Evolutionary conservation across 2,797 vertebrate species (phyloP), one percentile per base, ranked within the genome.

Genomic region (Ficedula albicollis): DNA sequence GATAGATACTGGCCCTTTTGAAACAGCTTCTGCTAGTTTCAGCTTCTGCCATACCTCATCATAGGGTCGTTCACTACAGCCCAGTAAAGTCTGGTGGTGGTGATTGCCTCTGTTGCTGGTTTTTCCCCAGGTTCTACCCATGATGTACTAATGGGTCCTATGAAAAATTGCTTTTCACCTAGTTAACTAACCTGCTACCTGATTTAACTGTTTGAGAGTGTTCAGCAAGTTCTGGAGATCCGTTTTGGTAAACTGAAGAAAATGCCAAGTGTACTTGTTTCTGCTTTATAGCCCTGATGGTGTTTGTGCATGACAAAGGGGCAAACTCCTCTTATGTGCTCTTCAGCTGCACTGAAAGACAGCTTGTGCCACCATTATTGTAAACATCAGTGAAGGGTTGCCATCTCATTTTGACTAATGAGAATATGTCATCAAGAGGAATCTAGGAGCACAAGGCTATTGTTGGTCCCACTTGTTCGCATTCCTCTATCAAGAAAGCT

Each of bases 401-500:
- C 59, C 84, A 84, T 88, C 84, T 73, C 14, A 0, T 74, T 92
- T 84, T 91, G 82, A 80, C 75, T 74, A 55, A 51, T 90, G 78
- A 95, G 93, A 86, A 38, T 67, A 77, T 84, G 62, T 90, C 52
- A 75, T 48, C 87, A 88, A 48, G 64, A 79, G 59, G 75, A 86
- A 63, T 85, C 36, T 54, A n/a, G 64, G 63, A 91, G 18, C 68
- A 76, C 41, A 27, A 54, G 62, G 60, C 74, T 89, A 52, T 89
- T 92, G 93, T 95, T 80, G 84, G 69, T 77, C 67, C 6, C 1
- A 15, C 60, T 78, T 84, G 73, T 84, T 93, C 89, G 41, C 89
- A 75, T 68, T 80, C 59, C 51, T 75, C 59, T 84, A 70, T 74
- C 54, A 66, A 89, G 94, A 68, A 93, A 90, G 49, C 90, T 84